phyloP scores from a whole-genome alignment of 2,797 vertebrate species.

The Champsocephalus gunnari region DNA sequence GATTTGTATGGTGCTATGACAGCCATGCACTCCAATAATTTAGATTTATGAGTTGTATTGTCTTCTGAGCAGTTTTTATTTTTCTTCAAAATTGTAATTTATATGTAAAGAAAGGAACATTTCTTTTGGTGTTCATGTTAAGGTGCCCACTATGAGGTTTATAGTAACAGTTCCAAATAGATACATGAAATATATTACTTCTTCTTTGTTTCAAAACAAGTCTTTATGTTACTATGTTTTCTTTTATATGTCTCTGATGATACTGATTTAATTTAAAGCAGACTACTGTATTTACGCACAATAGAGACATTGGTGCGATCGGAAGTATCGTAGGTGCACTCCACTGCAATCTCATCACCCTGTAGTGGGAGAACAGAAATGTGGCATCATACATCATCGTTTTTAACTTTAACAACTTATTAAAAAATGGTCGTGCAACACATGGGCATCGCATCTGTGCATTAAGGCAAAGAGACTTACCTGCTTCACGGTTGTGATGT shows the following conservation, averaged over 20 bases:
- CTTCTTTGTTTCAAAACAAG: neutral
- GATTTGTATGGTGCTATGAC: neutral
- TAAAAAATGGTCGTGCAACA: neutral
- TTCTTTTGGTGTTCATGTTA: neutral
- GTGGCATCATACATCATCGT: neutral
- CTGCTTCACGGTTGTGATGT: constrained; percentile 72
- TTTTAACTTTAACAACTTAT: neutral
- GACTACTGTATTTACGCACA: constrained; percentile 57
- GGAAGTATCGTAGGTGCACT: constrained; percentile 80
- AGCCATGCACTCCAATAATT: neutral
- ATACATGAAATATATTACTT: neutral
- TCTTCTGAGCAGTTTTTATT: too few relatives aligned
- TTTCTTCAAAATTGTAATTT: neutral
- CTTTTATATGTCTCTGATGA: neutral
- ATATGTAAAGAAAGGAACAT: neutral
- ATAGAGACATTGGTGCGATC: constrained; percentile 62
- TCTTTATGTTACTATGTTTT: neutral
- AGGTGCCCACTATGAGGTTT: neutral
- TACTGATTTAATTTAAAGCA: constrained; percentile 6
- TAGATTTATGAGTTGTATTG: too few relatives aligned
- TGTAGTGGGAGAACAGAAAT: constrained; percentile 43
- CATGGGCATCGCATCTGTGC: neutral
- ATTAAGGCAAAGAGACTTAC: constrained; percentile 45
- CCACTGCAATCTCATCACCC: constrained; percentile 80
- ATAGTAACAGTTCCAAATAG: neutral